Evolutionary conservation across 1,140 invertebrate species (phyloP), one percentile per base, ranked within the genome.

Genomic region (Venturia canescens): DNA sequence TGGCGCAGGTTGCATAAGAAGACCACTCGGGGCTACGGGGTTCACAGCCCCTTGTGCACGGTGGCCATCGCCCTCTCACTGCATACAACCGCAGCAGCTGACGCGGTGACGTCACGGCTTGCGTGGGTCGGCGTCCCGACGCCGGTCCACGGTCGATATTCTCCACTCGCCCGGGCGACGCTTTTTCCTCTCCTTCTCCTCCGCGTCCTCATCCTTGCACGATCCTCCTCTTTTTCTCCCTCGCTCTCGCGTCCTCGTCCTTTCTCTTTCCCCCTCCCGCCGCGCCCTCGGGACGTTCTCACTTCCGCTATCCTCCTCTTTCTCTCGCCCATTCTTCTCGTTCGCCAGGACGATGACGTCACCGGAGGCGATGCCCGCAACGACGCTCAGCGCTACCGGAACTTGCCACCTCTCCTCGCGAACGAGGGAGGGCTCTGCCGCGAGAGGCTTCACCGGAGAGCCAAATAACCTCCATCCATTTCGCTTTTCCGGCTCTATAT

Each of bases 51-150:
- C 80, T 75, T 23, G 27, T 69, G 48, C 72, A 78, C 53, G 75
- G 57, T 69, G 66, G 84, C 83, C 80, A 78, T 78, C 60, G 74
- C 60, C 57, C 70, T 76, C 78, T 67, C 66, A 78, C 63, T 66
- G 82, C 84, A 63, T 77, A 81, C 83, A 82, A 76, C 82, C 67
- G 83, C 80, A 88, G 88, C 87, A 88, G 88, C 87, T 89, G 88
- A 89, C 87, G 84, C 80, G 91, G 80, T 88, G 88, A 91, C 86
- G 88, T 90, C 81, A 91, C 88, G 48, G 83, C 67, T 86, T 86
- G 87, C 87, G 83, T 85, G 84, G 85, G 85, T 86, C 86, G 83
- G 81, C 86, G 83, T 86, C 83, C 83, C 84, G 84, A 85, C 83
- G 84, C 71, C 75, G 82, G 80, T 78, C 85, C 86, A 83, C 83